Conservation (phyloP, 2,888 invertebrate species). For the Drosophila seclusa region DNA sequence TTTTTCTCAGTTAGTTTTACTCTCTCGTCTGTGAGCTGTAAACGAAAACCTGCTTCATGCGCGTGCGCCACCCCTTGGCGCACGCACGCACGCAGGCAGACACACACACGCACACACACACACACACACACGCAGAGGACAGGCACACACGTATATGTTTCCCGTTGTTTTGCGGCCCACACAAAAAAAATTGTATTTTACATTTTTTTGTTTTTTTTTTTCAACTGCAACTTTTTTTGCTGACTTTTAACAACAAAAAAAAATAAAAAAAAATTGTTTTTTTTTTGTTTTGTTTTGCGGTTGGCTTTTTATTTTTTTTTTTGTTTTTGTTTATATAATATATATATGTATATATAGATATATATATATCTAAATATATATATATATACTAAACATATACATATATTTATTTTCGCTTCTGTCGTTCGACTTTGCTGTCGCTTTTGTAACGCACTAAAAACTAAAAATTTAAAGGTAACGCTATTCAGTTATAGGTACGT, state of each 20-base stretch:
- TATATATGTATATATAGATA: conserved; percentile 33
- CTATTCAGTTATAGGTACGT: conserved; percentile 64
- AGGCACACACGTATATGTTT: conserved; percentile 24
- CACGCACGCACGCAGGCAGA: conserved; percentile 16
- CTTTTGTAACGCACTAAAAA: conserved; percentile 72
- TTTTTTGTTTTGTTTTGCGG: conserved; percentile 66
- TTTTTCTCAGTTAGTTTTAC: conserved; percentile 1
- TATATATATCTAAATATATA: conserved; percentile 10
- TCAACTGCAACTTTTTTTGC: conserved; percentile 43
- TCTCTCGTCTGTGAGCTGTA: conserved; percentile 16
- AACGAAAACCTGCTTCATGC: conserved; percentile 31
- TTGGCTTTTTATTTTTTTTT: conserved; percentile 56
- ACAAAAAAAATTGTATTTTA: conserved; percentile 3
- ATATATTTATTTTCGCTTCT: conserved; percentile 32
- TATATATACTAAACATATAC: conserved; percentile 16
- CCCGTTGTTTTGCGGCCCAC: conserved; percentile 45
- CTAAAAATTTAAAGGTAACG: conserved; percentile 73
- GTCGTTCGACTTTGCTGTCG: conserved; percentile 41
- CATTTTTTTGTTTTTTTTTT: conserved; percentile 12
- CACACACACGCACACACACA: conserved; percentile 3
- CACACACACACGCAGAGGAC: conserved; percentile 19
- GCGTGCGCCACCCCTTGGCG: conserved; percentile 39
- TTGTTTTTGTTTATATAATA: conserved; percentile 14
- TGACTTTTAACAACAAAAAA: conserved; percentile 71
- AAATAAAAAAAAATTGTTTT: conserved; percentile 69